Conservation (phyloP, 2,888 invertebrate species). For the Colostygia pectinataria region DNA sequence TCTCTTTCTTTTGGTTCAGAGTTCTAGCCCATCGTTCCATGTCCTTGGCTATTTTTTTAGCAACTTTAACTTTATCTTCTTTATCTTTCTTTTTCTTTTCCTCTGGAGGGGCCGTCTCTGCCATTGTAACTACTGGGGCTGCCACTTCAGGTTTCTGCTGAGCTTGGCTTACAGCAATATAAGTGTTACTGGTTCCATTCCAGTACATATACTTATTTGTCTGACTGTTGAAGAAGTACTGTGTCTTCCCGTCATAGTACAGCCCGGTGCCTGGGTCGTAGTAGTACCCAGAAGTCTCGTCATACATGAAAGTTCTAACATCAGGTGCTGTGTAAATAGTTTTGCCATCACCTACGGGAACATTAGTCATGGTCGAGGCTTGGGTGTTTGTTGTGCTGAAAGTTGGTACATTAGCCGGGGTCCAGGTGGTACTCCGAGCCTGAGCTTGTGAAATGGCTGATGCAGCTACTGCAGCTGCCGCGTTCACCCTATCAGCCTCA, state of each 20-base stretch:
- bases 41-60: conserved; percentile 97
- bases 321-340: conserved; percentile 91
- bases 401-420: conserved; percentile 78
- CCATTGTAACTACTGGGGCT: conserved; percentile 50
- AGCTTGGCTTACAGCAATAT: conserved; percentile 76
- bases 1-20: conserved; percentile 97
- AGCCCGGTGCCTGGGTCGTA: conserved; percentile 96
- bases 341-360: conserved; percentile 85
- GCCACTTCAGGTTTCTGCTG: conserved; percentile 67
- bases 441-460: conserved; percentile 88
- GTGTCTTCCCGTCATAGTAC: conserved; percentile 97
- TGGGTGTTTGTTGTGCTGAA: conserved; percentile 69
- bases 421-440: conserved; percentile 76
- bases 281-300: conserved; percentile 97
- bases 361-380: conserved; percentile 64
- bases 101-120: conserved; percentile 62
- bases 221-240: conserved; percentile 97
- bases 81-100: conserved; percentile 89
- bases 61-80: conserved; percentile 97
- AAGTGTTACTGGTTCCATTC: conserved; percentile 89
- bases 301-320: conserved; percentile 95
- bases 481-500: conserved; percentile 89
- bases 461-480: conserved; percentile 94
- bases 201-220: conserved; percentile 97
- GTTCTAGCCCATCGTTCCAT: conserved; percentile 96